phyloP scores from a whole-genome alignment of 2,888 invertebrate species.

The Acleris cristana region DNA sequence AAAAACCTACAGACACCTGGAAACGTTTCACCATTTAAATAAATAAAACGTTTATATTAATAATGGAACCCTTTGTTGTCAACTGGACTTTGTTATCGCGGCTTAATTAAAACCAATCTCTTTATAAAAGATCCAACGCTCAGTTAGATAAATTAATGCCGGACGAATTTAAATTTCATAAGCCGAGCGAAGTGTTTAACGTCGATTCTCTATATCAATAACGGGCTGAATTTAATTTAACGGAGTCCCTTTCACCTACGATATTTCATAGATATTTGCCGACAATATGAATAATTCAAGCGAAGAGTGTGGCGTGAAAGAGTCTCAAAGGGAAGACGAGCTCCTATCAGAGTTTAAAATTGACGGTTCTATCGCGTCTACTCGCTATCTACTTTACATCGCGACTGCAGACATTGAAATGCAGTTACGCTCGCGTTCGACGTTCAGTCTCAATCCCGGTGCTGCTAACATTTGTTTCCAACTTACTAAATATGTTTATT shows the following conservation, averaged over 20 bases:
- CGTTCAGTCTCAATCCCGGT: conserved; percentile 18
- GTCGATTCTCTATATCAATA: conserved; percentile 41
- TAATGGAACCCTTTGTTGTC: conserved; percentile 18
- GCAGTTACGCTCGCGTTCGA: conserved; percentile 15
- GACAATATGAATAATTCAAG: conserved; percentile 75
- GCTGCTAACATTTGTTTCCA: conserved; percentile 9
- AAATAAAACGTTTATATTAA: conserved; percentile 21
- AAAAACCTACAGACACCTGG: not conserved
- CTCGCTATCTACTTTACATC: conserved; percentile 28
- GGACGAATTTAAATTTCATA: conserved; percentile 35
- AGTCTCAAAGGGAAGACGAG: conserved; percentile 75
- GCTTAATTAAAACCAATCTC: conserved; percentile 34
- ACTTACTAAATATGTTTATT: not conserved
- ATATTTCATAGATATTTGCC: conserved; percentile 70
- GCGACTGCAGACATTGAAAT: conserved; percentile 25
- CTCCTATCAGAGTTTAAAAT: conserved; percentile 71
- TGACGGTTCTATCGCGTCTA: conserved; percentile 54
- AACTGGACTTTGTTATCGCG: conserved; percentile 21
- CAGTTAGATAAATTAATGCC: conserved; percentile 32
- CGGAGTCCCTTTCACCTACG: conserved; percentile 50
- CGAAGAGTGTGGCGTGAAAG: conserved; percentile 66
- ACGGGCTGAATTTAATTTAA: conserved; percentile 36
- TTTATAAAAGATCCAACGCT: conserved; percentile 32
- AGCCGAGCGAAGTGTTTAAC: conserved; percentile 37
- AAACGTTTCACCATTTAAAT: conserved; percentile 10